A percentile compares a stretch with the other conserved stretches of the same genome.
Conservation (phyloP, 2,113 vertebrate species). For the Patagioenas fasciata region DNA sequence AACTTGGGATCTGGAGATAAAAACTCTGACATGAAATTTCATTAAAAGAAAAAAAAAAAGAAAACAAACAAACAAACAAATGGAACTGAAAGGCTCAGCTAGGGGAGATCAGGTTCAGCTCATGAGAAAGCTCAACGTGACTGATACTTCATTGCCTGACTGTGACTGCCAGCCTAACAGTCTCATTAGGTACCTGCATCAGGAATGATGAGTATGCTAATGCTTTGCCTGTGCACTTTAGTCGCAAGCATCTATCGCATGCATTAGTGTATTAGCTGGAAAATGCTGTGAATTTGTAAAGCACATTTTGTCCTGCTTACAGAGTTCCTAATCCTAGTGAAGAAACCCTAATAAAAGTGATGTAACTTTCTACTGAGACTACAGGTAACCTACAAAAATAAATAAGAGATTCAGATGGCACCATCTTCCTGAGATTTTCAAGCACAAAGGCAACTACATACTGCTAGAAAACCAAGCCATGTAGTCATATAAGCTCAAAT, state of each 20-base stretch:
- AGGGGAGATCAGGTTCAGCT: neutral
- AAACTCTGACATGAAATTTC: neutral
- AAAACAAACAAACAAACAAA: no score
- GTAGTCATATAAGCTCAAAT: neutral
- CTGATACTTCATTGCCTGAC: neutral
- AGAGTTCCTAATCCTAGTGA: neutral
- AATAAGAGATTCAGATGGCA: neutral
- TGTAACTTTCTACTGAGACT: neutral
- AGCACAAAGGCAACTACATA: neutral
- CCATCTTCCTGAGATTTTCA: neutral
- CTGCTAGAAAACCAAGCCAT: neutral
- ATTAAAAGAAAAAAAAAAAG: neutral
- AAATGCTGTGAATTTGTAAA: neutral
- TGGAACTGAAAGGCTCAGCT: neutral
- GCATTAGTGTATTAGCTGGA: neutral
- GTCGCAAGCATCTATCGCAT: neutral
- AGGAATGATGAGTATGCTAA: neutral
- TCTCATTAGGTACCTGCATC: neutral
- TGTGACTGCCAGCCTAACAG: neutral
- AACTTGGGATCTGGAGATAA: neutral
- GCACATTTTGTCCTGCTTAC: neutral
- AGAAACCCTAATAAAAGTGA: neutral
- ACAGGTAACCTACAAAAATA: neutral
- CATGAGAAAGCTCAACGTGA: neutral
- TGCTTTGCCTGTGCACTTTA: neutral